Evolutionary conservation across 2,797 vertebrate genomes (phyloP), one percentile per base, ranked within the genome.

Genomic region (Sebastes vulpes): DNA sequence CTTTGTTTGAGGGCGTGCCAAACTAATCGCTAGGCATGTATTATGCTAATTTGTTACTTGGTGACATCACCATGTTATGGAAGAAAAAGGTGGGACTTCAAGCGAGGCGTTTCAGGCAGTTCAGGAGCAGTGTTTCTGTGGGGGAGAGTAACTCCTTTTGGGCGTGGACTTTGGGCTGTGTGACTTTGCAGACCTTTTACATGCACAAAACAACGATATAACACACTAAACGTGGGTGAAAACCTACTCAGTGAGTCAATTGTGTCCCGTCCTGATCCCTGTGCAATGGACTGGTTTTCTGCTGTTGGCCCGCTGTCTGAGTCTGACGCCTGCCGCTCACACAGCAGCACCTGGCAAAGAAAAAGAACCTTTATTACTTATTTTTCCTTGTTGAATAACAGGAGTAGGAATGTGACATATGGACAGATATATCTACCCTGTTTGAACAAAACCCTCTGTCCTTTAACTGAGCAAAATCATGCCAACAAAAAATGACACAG

Each of bases 261-360:
- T 65, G 63, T 25, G 81, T 95, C 93, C 53, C 89, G 82, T 54
- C 77, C 92, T 28, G 73, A 52, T 59, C 82, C 90, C 4, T 73
- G 85, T 67, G 82, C 77, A 0, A 84, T 89, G 52, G 96, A 93
- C 38, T 92, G 63, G 2, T 28, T 88, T 54, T 98, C 97, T 0
- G 94, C 94, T 9, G 92, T 92, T 0, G 94, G 96, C 35, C 96
- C 87, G 0, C 98, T 99, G 93, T 99, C 97, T 0, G 97, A 98
- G 87, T 99, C 98, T 0, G 98, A 99, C 1, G 97, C 95, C 85
- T 96, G 97, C 75, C 97, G 97, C 61, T 99, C 98, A 80, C 95
- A 93, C 11, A 96, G 96, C 66, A 97, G 89, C 85, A 96, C 94
- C 98, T 99, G 95, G 0, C 3, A 31, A n/a, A 23, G 57, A 29